Evolutionary conservation across 2,888 invertebrate species (phyloP).

Genomic region (Melinaea marsaeus): DNA sequence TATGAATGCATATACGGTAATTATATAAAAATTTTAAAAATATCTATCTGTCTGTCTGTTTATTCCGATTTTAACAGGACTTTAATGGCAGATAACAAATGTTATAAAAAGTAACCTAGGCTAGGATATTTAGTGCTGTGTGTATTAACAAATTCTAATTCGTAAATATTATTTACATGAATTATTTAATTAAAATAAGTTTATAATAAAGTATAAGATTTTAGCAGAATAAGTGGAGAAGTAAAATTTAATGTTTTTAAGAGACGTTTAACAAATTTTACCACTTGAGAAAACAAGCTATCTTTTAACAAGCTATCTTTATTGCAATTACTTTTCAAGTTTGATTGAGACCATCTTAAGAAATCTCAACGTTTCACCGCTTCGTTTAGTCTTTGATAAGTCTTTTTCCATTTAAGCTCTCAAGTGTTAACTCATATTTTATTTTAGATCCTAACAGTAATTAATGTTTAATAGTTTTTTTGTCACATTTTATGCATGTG

Average conservation of each 20-base stretch:
- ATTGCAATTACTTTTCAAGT: conserved; percentile 9
- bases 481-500: too few relatives aligned
- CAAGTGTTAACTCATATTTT: not conserved
- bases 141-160: too few relatives aligned
- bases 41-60: too few relatives aligned
- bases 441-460: not conserved
- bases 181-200: too few relatives aligned
- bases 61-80: too few relatives aligned
- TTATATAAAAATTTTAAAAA: too few relatives aligned
- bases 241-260: not conserved
- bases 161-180: too few relatives aligned
- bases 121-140: too few relatives aligned
- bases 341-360: conserved; percentile 6
- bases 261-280: not conserved
- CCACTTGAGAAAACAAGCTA: not conserved
- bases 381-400: not conserved
- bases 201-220: too few relatives aligned
- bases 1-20: too few relatives aligned
- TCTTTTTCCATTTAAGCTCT: not conserved
- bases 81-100: too few relatives aligned
- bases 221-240: not conserved
- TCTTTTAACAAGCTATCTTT: not conserved
- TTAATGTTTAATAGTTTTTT: not conserved
- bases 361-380: conserved; percentile 2
- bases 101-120: too few relatives aligned